Base-by-base conservation (phyloP, 2,888 invertebrate species). In the Resseliella maxima region DNA sequence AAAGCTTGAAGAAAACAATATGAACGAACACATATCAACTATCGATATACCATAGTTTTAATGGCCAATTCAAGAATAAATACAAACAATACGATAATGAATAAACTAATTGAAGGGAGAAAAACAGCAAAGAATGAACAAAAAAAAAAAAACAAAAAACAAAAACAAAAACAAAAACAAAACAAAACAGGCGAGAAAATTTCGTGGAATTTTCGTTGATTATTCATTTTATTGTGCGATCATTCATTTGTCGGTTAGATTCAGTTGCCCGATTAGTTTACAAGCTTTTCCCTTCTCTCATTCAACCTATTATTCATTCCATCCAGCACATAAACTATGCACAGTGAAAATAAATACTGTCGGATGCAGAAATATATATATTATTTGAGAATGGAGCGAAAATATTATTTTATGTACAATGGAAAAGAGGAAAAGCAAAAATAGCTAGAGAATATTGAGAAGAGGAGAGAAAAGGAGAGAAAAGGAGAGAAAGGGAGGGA, bases 241-340 rank as follows among this genome's bases (percentile, higher is more conserved):
- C 72, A 72, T 72, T 72, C 27, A 72, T 72, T 72, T 72, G n/a
- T 72, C 72, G 72, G 72, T 72, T 72, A 10, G 18, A 72, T 8
- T n/a, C 59, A 24, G 2, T 24, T 59, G 59, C 12, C 41, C 6
- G 41, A 6, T 24, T 59, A 6, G n/a, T 59, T 15, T 50, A 41
- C 50, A 3, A 24, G 12, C 10, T 24, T 24, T 59, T 59, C 24
- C 3, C 3, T 59, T 24, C n/a, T 2, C 15, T 18, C 21, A 12
- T 41, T 41, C 41, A 12, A 5, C 24, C 59, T 24, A 59, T 59
- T 59, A 59, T 59, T 59, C 59, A 59, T 59, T 59, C 24, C 59
- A 59, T 3, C 24, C 59, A 24, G 12, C 59, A 59, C 59, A 59
- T 59, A 59, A 59, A 59, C n/a, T 59, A 59, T 59, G 59, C 59